phyloP scores from a whole-genome alignment of 1,140 invertebrate genomes.

The Diabrotica undecimpunctata region DNA sequence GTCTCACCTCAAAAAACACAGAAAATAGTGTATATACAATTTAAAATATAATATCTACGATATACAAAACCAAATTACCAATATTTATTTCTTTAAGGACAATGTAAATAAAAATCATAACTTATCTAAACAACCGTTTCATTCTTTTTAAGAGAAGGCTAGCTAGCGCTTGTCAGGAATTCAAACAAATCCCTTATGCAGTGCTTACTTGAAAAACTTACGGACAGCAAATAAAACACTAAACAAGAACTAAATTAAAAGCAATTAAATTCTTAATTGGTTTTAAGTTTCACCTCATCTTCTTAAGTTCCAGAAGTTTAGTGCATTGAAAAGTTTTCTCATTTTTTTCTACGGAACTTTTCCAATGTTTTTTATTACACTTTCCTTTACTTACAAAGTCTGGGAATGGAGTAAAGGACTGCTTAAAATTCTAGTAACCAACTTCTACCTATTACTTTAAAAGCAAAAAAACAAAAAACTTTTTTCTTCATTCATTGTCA shows the following conservation, averaged over 20 bases:
- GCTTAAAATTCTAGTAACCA: background rate
- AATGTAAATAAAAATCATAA: too few species aligned
- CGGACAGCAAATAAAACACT: background rate
- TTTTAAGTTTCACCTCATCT: constrained; percentile 1
- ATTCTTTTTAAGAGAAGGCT: too few species aligned
- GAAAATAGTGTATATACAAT: too few species aligned
- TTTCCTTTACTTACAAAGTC: background rate
- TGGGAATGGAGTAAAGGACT: background rate
- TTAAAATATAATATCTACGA: too few species aligned
- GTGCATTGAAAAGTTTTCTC: background rate
- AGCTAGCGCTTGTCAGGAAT: too few species aligned
- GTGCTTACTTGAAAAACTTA: background rate
- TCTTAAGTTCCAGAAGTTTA: background rate
- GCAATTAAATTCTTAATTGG: constrained; percentile 3
- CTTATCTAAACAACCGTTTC: too few species aligned
- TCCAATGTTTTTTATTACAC: background rate
- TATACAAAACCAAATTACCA: too few species aligned
- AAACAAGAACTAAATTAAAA: constrained; percentile 1
- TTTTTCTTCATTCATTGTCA: background rate
- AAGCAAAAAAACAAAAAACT: background rate
- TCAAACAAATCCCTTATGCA: too few species aligned
- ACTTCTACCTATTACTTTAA: background rate
- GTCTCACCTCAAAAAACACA: too few species aligned
- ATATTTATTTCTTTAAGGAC: too few species aligned
- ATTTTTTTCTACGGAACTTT: background rate